A percentile compares a stretch with the other conserved stretches of the same genome.
Conservation (phyloP, 2,113 vertebrate species). For the Brachionichthys hirsutus region DNA sequence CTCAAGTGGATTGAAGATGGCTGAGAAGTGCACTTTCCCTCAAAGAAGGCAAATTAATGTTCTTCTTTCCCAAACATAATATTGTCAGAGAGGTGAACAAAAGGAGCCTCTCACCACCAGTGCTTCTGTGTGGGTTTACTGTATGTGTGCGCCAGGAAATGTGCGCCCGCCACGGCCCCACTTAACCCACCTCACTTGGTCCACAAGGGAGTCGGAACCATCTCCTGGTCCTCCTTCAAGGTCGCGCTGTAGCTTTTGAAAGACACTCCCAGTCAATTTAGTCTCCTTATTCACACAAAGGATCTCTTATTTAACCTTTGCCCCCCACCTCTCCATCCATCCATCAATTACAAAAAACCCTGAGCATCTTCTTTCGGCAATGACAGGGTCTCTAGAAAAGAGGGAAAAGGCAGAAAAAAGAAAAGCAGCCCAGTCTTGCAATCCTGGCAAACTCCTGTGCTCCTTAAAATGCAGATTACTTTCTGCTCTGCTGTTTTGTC, state of each 20-base stretch:
- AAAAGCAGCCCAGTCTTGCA: slow-evolving; percentile 53
- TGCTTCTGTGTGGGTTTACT: slow-evolving; percentile 38
- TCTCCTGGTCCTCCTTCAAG: slow-evolving; percentile 67
- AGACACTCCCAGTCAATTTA: slow-evolving; percentile 69
- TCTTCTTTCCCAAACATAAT: slow-evolving; percentile 78
- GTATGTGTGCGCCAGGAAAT: slow-evolving; percentile 39
- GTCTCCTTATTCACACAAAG: slow-evolving; percentile 67
- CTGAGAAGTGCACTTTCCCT: slow-evolving; percentile 70
- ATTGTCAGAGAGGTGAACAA: slow-evolving; percentile 73
- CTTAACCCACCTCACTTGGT: slow-evolving; percentile 70
- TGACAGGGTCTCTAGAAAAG: slow-evolving; percentile 55
- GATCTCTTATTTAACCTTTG: slow-evolving; percentile 74
- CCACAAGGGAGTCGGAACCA: slow-evolving; percentile 48
- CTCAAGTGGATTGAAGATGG: slow-evolving; percentile 72
- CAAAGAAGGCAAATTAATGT: slow-evolving; percentile 78
- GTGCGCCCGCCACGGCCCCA: slow-evolving; percentile 47
- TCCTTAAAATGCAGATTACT: no score
- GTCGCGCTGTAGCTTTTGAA: slow-evolving; percentile 70
- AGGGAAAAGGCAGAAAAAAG: slow-evolving; percentile 46
- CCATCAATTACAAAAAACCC: slow-evolving; percentile 58
- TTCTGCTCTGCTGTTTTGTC: no score
- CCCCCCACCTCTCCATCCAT: slow-evolving; percentile 48
- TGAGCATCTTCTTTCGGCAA: slow-evolving; percentile 55
- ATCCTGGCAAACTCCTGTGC: slow-evolving; percentile 11
- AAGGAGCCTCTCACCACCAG: slow-evolving; percentile 53